phyloP scores from a whole-genome alignment of 64 coral and sea anemone genomes.

The Montipora cactus region DNA sequence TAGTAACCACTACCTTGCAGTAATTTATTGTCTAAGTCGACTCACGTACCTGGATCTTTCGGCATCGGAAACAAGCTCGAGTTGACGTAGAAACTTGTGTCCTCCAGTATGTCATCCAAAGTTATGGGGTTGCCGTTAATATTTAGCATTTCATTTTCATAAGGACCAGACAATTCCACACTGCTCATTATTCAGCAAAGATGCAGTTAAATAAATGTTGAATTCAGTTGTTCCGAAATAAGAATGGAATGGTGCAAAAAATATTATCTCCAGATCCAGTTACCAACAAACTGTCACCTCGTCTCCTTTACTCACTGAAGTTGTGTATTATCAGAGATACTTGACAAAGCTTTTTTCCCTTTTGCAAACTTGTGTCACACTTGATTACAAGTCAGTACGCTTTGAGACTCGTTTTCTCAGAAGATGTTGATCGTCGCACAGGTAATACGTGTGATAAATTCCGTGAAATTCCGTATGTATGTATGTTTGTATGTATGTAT shows the following conservation, averaged over 20 bases:
- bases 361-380: not conserved
- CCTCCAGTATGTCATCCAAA: slow-evolving; percentile 23
- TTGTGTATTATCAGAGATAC: not conserved
- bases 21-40: not conserved
- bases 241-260: not conserved
- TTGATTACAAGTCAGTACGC: not conserved
- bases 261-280: not conserved
- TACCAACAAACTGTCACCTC: not conserved
- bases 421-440: not conserved
- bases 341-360: not conserved
- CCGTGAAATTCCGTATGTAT: not conserved
- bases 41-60: not conserved
- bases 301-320: not conserved
- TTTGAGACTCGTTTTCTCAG: not conserved
- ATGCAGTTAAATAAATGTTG: not conserved
- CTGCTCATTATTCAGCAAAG: not conserved
- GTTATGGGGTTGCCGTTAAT: slow-evolving; percentile 23
- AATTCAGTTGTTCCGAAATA: not conserved
- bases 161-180: slow-evolving; percentile 18
- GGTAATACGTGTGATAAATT: not conserved
- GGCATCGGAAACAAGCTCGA: not conserved
- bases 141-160: slow-evolving; percentile 3
- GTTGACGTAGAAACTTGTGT: slow-evolving; percentile 20
- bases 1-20: no score
- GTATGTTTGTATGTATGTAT: not conserved